A percentile compares a stretch with the other conserved stretches of the same genome.
Conservation (phyloP, 2,888 invertebrate species). For the Cistogaster globosa region DNA sequence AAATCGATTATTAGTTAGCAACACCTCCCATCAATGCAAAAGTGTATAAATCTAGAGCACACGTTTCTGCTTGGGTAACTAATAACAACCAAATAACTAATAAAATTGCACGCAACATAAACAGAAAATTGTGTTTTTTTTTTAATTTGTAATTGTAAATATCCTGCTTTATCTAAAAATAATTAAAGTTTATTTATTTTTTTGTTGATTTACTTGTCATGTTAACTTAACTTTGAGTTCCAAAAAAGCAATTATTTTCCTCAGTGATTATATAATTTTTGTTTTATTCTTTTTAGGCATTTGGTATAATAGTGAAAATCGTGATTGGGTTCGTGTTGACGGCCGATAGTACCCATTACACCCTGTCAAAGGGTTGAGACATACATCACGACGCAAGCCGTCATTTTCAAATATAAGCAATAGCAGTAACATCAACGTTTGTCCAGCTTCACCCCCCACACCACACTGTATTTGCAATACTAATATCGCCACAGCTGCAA, state of each 20-base stretch:
- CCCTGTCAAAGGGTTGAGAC: slow-evolving; percentile 83
- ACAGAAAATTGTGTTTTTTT: background rate
- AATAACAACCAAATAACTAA: slow-evolving; percentile 50
- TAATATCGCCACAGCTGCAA: slow-evolving; percentile 57
- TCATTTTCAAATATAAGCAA: slow-evolving; percentile 78
- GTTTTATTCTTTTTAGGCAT: slow-evolving; percentile 78
- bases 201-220: background rate
- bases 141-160: background rate
- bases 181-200: background rate
- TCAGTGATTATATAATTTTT: slow-evolving; percentile 18
- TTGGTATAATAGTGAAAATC: slow-evolving; percentile 83
- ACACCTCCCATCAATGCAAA: background rate
- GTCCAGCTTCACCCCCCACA: slow-evolving; percentile 81
- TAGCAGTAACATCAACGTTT: slow-evolving; percentile 79
- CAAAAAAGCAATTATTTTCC: slow-evolving; percentile 66
- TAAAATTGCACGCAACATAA: slow-evolving; percentile 36
- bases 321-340: slow-evolving; percentile 83
- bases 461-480: slow-evolving; percentile 72
- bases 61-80: slow-evolving; percentile 22
- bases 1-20: slow-evolving; percentile 17
- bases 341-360: slow-evolving; percentile 84
- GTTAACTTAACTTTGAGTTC: slow-evolving; percentile 15
- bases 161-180: background rate
- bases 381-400: slow-evolving; percentile 81
- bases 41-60: background rate